Evolutionary conservation across 1,140 invertebrate species (phyloP).

Genomic region (Micrasema longulum): DNA sequence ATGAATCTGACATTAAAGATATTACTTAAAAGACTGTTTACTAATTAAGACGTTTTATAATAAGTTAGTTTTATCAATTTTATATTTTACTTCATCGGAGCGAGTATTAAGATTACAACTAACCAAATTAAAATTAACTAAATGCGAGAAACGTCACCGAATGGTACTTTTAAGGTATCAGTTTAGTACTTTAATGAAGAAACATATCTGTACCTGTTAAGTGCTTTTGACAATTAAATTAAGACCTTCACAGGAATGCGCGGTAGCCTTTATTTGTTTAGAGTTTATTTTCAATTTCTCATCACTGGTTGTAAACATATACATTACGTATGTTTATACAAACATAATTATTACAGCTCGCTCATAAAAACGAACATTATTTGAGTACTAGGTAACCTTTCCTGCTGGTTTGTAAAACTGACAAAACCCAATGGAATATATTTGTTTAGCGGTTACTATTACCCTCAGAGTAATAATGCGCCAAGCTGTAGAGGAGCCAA

Average conservation of each 20-base stretch:
- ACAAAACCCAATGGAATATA: no score
- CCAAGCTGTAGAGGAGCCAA: no score
- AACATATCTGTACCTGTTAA: background rate
- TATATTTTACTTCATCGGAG: conserved; percentile 5
- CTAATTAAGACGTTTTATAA: conserved; percentile 14
- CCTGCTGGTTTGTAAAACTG: no score
- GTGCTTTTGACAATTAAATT: conserved; percentile 19
- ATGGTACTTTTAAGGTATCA: conserved; percentile 13
- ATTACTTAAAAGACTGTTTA: background rate
- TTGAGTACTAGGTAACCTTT: no score
- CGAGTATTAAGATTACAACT: conserved; percentile 10
- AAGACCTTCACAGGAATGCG: background rate
- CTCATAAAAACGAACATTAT: no score
- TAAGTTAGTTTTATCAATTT: conserved; percentile 10
- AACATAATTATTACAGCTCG: no score
- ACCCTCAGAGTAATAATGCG: no score
- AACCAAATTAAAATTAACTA: conserved; percentile 7
- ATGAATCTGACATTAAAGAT: background rate
- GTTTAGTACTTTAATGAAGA: conserved; percentile 1
- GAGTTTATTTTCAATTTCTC: no score
- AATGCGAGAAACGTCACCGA: conserved; percentile 11
- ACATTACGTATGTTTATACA: no score
- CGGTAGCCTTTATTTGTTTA: conserved; percentile 20
- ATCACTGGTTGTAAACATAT: conserved; percentile 6
- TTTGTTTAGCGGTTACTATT: no score